Percentiles rank a stretch among this genome's conserved stretches.
These are phyloP conservation scores for Macaria notata DNA, from an alignment of 2,888 invertebrate species.

Conservation along the genomic window DNA sequence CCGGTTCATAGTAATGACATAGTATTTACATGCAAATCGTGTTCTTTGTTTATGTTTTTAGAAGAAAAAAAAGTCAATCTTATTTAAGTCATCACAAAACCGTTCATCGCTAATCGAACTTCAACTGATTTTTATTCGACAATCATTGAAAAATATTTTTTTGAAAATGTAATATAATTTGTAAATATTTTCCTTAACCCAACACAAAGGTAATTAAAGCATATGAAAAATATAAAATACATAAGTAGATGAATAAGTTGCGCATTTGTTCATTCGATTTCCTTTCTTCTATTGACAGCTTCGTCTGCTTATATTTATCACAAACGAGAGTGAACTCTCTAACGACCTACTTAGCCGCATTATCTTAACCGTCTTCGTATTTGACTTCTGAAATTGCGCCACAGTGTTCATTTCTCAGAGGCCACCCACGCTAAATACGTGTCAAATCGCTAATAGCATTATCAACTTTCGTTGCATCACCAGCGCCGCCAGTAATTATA, in stretches of 20 bases:
- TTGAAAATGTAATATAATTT: background rate
- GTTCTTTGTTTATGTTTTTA: no score
- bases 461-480: conserved; percentile 79
- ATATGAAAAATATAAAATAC: conserved; percentile 16
- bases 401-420: conserved; percentile 60
- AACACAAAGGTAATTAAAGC: conserved; percentile 14
- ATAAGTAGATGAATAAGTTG: conserved; percentile 10
- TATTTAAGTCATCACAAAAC: no score
- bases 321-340: conserved; percentile 46
- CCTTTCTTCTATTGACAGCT: conserved; percentile 24
- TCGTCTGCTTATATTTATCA: conserved; percentile 30
- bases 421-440: conserved; percentile 73
- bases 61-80: no score
- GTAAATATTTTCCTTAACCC: conserved; percentile 6
- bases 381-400: conserved; percentile 57
- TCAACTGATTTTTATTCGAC: no score
- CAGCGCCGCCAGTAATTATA: conserved; percentile 60
- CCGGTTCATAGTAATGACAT: no score
- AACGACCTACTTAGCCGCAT: conserved; percentile 54
- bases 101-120: no score
- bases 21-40: no score
- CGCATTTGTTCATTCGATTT: conserved; percentile 7
- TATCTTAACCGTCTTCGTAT: conserved; percentile 53
- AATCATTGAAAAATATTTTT: no score
- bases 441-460: conserved; percentile 75